Percentiles rank a stretch among this genome's conserved stretches.
These are phyloP conservation scores for Acanthococcus lagerstroemiae DNA, from an alignment of 2,888 invertebrate genomes.

Conservation along the genomic window DNA sequence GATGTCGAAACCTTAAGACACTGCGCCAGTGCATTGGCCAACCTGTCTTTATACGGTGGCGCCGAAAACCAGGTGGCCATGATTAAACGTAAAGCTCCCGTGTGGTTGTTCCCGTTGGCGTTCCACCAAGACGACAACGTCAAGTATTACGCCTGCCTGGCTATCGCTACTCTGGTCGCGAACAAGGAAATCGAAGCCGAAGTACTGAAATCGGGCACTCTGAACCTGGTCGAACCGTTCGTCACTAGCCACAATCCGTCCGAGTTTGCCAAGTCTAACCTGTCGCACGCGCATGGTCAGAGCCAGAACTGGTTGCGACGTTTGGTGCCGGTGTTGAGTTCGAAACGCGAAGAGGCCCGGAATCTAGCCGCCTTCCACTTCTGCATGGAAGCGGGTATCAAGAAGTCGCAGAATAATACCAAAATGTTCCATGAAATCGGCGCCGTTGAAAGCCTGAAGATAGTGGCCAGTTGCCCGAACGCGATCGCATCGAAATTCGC, in stretches of 20 bases:
- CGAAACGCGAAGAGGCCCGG: conserved; percentile 89
- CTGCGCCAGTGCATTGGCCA: conserved; percentile 93
- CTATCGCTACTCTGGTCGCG: conserved; percentile 90
- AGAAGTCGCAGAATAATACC: conserved; percentile 83
- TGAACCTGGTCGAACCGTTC: conserved; percentile 94
- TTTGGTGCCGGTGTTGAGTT: conserved; percentile 85
- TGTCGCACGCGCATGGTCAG: conserved; percentile 90
- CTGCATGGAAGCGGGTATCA: conserved; percentile 98
- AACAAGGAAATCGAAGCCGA: conserved; percentile 97
- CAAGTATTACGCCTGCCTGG: conserved; percentile 96
- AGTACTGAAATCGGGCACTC: conserved; percentile 89
- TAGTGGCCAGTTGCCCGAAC: conserved; percentile 94
- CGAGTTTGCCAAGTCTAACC: conserved; percentile 84
- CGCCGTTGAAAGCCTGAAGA: conserved; percentile 88
- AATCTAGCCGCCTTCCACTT: conserved; percentile 96
- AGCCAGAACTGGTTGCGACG: conserved; percentile 89
- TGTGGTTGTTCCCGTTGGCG: conserved; percentile 96
- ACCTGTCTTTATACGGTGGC: conserved; percentile 90
- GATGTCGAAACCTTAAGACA: conserved; percentile 88
- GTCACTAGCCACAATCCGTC: conserved; percentile 88
- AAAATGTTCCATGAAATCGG: conserved; percentile 88
- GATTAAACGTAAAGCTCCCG: conserved; percentile 78
- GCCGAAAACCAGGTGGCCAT: conserved; percentile 95
- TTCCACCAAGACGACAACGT: conserved; percentile 94
- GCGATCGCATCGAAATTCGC: conserved; percentile 96